phyloP scores from a whole-genome alignment of 2,797 vertebrate genomes.

The Furcifer pardalis region DNA sequence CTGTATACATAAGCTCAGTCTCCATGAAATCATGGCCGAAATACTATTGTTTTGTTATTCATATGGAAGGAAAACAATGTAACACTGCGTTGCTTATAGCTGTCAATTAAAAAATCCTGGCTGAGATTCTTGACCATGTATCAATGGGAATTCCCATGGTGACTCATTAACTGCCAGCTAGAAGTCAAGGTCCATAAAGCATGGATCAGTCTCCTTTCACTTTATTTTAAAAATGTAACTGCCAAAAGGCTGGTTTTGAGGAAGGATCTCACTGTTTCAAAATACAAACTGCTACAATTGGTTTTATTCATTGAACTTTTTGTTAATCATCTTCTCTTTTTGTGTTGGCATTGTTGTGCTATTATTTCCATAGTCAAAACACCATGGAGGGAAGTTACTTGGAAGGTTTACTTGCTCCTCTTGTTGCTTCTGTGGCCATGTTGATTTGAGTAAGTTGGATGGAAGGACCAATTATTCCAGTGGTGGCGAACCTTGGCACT shows the following conservation, averaged over 20 bases:
- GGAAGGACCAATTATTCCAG: no score
- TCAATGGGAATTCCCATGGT: no score
- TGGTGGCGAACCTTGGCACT: no score
- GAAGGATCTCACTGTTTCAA: neutral
- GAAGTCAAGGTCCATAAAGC: no score
- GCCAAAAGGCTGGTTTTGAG: neutral
- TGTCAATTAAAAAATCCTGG: no score
- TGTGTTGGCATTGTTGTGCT: neutral
- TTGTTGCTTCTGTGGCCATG: neutral
- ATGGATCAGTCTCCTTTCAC: neutral
- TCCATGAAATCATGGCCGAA: no score
- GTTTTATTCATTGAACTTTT: neutral
- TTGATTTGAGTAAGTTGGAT: neutral
- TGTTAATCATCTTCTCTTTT: neutral
- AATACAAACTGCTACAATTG: neutral
- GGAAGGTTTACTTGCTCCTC: neutral
- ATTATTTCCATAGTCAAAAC: neutral
- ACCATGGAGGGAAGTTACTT: neutral
- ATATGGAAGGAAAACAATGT: no score
- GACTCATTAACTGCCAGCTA: no score
- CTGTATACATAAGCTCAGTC: no score
- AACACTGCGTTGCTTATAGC: no score
- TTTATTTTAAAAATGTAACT: neutral
- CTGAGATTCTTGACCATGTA: no score
- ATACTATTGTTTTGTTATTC: no score